Base-by-base conservation (phyloP, 2,888 invertebrate genomes). In the Lepidonotus clava region DNA sequence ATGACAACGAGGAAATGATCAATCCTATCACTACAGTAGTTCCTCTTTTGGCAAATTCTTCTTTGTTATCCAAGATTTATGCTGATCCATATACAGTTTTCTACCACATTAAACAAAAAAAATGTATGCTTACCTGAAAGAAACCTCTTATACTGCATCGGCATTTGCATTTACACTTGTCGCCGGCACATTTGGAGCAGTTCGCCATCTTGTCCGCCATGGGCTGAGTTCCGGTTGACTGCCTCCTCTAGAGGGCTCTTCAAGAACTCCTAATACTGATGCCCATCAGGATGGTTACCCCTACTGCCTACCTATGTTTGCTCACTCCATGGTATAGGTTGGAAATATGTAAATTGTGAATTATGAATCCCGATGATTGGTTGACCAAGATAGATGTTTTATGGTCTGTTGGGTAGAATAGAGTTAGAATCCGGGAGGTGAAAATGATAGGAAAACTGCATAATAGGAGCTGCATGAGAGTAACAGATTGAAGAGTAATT, bases 91-190 rank as follows among this genome's bases (percentile, higher is more conserved):
- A n/a, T n/a, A n/a, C n/a, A n/a, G n/a, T n/a, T n/a, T n/a, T n/a
- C n/a, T n/a, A 85, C n/a, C 18, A 66, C 85, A 66, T 85, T 28
- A 40, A 85, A 85, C 2, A 84, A 18, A 71, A 84, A 14, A 24
- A 21, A 34, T 6, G 8, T 1, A 38, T 77, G 14, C 28, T 67
- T 76, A 76, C 76, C 76, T 76, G 76, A 38, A 76, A 76, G 76
- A 76, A 76, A 36, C 76, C 40, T 40, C 76, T 28, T n/a, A 40
- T n/a, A 28, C 61, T 61, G 28, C 61, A 40, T 1, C 40, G 34
- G 28, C 67, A 67, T 18, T 28, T 40, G 76, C 76, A 76, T 14
- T 1, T 76, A 40, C 76, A 76, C n/a, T 21, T 76, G 67, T 76
- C 40, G 1, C 21, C 38, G 34, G 34, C 18, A 40, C 76, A 76